These are phyloP conservation scores for Hemistola chrysoprasaria DNA, from an alignment of 2,888 invertebrate genomes.

Conservation along the genomic window DNA sequence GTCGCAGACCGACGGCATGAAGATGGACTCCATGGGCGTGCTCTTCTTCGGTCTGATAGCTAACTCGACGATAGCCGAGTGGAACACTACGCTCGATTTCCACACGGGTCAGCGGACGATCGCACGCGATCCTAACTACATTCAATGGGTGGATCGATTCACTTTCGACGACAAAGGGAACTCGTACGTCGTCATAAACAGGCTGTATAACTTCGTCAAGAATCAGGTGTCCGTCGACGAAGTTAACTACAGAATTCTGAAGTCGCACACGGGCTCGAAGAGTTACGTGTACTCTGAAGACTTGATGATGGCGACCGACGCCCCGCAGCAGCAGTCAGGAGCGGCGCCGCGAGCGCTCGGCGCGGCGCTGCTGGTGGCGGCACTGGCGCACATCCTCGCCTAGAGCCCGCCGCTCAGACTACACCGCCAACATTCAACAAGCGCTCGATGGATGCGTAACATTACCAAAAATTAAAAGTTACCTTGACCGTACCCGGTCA, in stretches of 20 bases:
- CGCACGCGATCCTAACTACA: constrained; percentile 84
- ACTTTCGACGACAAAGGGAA: constrained; percentile 85
- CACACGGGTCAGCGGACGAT: constrained; percentile 84
- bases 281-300: constrained; percentile 84
- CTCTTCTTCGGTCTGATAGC: constrained; percentile 87
- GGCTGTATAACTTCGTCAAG: constrained; percentile 85
- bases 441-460: constrained; percentile 66
- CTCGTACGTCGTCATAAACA: constrained; percentile 86
- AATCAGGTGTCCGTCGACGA: constrained; percentile 81
- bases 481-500: constrained; percentile 69
- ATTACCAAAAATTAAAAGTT: constrained; percentile 79
- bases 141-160: constrained; percentile 89
- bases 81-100: constrained; percentile 84
- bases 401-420: constrained; percentile 45
- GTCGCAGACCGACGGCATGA: constrained; percentile 89
- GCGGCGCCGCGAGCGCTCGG: constrained; percentile 51
- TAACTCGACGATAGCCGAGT: constrained; percentile 86
- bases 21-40: constrained; percentile 86
- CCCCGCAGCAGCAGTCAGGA: constrained; percentile 41
- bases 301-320: constrained; percentile 30
- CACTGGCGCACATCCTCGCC: constrained; percentile 63
- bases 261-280: constrained; percentile 82
- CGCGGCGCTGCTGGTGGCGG: constrained; percentile 53
- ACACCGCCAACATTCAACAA: constrained; percentile 45
- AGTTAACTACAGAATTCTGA: constrained; percentile 86